Base-by-base conservation (phyloP, 2,888 invertebrate genomes). In the Gerris lacustris region DNA sequence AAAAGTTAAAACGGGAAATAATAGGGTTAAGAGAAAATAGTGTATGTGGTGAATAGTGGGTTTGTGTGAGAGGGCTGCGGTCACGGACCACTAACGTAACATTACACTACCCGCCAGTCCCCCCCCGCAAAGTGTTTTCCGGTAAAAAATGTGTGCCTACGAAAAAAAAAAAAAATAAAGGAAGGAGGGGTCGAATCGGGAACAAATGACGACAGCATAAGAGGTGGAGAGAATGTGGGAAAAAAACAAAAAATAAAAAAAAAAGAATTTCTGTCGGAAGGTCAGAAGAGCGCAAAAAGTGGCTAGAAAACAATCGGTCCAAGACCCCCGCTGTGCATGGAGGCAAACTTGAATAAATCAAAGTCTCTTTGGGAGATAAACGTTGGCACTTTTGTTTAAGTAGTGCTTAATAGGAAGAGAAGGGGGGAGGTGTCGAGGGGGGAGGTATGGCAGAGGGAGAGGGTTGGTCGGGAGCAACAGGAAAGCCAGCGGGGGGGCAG, bases 321-420 rank as follows among this genome's bases (percentile, higher is more conserved):
- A 31, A 31, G 31, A 31, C 31, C 31, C 31, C 31, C 31, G 31
- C 31, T 31, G 31, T 31, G 1, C 55, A 9, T 55, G 11, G 55
- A 55, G 55, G 55, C 55, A 55, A 5, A 55, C 55, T 55, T 55
- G 55, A 55, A 55, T 55, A 55, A 55, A 55, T 55, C 67, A 45
- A 7, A 11, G 15, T 18, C 45, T 45, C 45, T 43, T 6, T 7
- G 44, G 18, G 43, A 63, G 62, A 63, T 67, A 70, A 55, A 67
- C 67, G 70, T n/a, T 15, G 70, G 55, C 67, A 67, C 70, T 70
- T 55, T 70, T 17, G 66, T 62, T 55, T 67, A 62, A 70, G 70
- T 66, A 67, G 66, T 67, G 62, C 63, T 67, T 67, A 67, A 67
- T 67, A 62, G 70, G 43, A 67, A 44, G 6, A 44, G 62, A 45